phyloP scores from a whole-genome alignment of 2,888 invertebrate species.

The Amiota mariae region DNA sequence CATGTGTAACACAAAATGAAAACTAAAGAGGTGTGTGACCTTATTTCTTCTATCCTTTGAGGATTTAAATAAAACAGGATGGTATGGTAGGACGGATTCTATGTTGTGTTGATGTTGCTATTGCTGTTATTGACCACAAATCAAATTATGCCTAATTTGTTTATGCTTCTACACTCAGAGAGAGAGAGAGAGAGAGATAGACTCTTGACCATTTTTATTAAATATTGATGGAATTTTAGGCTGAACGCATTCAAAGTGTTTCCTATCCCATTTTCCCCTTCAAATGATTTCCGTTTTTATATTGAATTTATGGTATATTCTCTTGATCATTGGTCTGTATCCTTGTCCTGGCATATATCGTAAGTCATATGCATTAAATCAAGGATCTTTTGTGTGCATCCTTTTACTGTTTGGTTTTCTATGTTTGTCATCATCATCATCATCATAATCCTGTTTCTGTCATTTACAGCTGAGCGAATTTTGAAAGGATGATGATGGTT shows the following conservation, averaged over 20 bases:
- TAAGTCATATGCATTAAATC: constrained; percentile 8
- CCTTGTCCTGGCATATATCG: background rate
- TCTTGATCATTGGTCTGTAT: background rate
- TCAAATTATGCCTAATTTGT: constrained; percentile 34
- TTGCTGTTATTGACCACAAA: constrained; percentile 29
- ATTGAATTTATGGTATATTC: too few species aligned
- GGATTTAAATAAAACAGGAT: background rate
- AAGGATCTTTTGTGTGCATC: background rate
- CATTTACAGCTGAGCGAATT: constrained; percentile 21
- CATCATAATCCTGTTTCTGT: constrained; percentile 4
- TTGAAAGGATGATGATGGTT: background rate
- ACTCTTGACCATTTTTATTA: too few species aligned
- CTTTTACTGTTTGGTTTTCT: constrained; percentile 7
- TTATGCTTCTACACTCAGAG: constrained; percentile 16
- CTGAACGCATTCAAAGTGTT: too few species aligned
- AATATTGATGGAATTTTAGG: too few species aligned
- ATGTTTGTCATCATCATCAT: background rate
- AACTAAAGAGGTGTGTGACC: constrained; percentile 19
- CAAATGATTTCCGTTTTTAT: too few species aligned
- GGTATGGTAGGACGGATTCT: background rate
- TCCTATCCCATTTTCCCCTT: too few species aligned
- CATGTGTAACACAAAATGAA: background rate
- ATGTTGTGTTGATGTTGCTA: constrained; percentile 2
- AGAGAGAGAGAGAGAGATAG: too few species aligned
- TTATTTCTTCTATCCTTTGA: constrained; percentile 5